Evolutionary conservation across 2,113 vertebrate genomes (phyloP).

Genomic region (Mixornis gularis): DNA sequence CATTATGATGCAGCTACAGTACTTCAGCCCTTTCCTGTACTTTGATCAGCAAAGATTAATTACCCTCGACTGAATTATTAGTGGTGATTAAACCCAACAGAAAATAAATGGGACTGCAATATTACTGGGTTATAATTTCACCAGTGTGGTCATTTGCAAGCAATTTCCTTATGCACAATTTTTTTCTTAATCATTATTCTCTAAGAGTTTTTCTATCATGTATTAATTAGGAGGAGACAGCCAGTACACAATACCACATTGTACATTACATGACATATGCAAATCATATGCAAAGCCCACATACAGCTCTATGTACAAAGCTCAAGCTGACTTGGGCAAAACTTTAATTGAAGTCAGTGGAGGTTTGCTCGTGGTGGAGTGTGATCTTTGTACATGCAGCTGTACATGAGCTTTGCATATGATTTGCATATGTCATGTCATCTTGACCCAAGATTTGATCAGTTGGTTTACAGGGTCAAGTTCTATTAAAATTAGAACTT

Average conservation of each 20-base stretch:
- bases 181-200: constrained; percentile 47
- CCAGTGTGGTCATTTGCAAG: constrained; percentile 49
- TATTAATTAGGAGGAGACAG: constrained; percentile 50
- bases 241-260: constrained; percentile 31
- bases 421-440: constrained; percentile 1
- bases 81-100: constrained; percentile 60
- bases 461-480: background rate
- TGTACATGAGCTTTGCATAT: background rate
- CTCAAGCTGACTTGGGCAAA: constrained; percentile 15
- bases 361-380: background rate
- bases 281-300: background rate
- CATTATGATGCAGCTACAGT: constrained; percentile 47
- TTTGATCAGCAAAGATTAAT: constrained; percentile 72
- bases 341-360: constrained; percentile 36
- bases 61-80: constrained; percentile 65
- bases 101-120: constrained; percentile 60
- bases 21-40: constrained; percentile 49
- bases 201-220: constrained; percentile 19
- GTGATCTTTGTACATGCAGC: constrained; percentile 9
- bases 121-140: constrained; percentile 42
- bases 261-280: constrained; percentile 17
- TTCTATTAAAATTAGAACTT: constrained; percentile 27
- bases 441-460: constrained; percentile 37
- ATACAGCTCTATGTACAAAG: background rate
- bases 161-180: constrained; percentile 39